A percentile compares a stretch with the other conserved stretches of the same genome.
phyloP scores from a whole-genome alignment of 2,797 vertebrate species.

The Syndactyla subalaris region DNA sequence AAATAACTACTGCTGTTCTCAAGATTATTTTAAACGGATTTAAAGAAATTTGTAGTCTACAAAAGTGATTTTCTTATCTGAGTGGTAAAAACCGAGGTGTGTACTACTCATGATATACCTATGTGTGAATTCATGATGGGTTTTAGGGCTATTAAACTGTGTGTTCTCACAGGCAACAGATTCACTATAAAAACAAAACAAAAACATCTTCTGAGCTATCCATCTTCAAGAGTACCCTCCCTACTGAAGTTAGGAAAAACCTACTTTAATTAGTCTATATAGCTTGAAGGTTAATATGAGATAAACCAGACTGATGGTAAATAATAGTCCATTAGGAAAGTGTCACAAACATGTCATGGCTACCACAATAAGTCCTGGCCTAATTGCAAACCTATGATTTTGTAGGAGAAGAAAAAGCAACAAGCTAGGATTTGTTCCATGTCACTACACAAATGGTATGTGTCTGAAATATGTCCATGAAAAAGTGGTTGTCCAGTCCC shows the following conservation, averaged over 20 bases:
- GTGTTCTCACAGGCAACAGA: not conserved
- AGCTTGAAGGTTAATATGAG: not conserved
- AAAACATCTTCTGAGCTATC: not conserved
- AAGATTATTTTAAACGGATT: not conserved
- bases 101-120: not conserved
- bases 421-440: not conserved
- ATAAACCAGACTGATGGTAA: not conserved
- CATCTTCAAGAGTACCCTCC: not conserved
- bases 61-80: not conserved
- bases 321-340: not conserved
- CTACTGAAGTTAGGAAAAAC: not conserved
- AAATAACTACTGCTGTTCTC: not conserved
- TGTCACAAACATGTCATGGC: not conserved
- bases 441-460: not conserved
- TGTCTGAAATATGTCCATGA: not conserved
- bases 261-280: not conserved
- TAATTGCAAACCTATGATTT: not conserved
- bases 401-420: not conserved
- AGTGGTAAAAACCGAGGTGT: not conserved
- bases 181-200: not conserved
- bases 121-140: not conserved
- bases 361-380: fast-evolving
- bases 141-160: not conserved
- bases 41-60: not conserved
- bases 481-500: not conserved